Conservation (phyloP, 2,888 invertebrate species). For the Leptopilina myrica region DNA sequence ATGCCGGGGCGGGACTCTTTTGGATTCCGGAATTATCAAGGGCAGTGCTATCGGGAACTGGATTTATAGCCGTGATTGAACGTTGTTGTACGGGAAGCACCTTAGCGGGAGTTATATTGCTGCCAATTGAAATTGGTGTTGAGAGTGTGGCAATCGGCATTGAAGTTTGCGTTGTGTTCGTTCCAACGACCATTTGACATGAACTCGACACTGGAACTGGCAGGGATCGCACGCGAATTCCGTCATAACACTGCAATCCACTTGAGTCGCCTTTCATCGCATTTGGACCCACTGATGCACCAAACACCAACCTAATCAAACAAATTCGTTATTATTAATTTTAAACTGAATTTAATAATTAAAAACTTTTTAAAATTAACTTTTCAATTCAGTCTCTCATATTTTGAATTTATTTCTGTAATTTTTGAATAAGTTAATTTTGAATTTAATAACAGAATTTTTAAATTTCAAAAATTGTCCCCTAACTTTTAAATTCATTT, state of each 20-base stretch:
- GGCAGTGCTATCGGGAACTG: conserved; percentile 70
- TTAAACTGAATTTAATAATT: no score
- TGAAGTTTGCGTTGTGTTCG: conserved; percentile 52
- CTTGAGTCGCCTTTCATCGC: conserved; percentile 82
- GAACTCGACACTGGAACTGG: conserved; percentile 78
- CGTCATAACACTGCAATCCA: conserved; percentile 82
- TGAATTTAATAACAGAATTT: no score
- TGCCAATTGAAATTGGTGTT: conserved; percentile 49
- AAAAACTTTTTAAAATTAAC: no score
- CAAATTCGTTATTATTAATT: not conserved
- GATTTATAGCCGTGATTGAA: conserved; percentile 72
- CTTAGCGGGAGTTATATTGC: conserved; percentile 78
- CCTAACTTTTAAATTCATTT: no score
- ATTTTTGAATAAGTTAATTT: no score
- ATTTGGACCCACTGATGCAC: conserved; percentile 89
- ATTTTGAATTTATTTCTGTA: no score
- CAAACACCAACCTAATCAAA: conserved; percentile 85
- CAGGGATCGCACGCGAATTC: conserved; percentile 82
- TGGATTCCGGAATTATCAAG: conserved; percentile 69
- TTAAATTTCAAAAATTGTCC: no score
- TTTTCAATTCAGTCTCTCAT: no score
- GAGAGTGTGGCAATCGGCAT: conserved; percentile 50
- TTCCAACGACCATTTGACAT: conserved; percentile 64
- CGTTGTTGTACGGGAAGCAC: conserved; percentile 76
- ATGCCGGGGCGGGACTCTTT: conserved; percentile 80